These are phyloP conservation scores for Dorcus hopei DNA, from an alignment of 2,888 invertebrate species.

Conservation along the genomic window DNA sequence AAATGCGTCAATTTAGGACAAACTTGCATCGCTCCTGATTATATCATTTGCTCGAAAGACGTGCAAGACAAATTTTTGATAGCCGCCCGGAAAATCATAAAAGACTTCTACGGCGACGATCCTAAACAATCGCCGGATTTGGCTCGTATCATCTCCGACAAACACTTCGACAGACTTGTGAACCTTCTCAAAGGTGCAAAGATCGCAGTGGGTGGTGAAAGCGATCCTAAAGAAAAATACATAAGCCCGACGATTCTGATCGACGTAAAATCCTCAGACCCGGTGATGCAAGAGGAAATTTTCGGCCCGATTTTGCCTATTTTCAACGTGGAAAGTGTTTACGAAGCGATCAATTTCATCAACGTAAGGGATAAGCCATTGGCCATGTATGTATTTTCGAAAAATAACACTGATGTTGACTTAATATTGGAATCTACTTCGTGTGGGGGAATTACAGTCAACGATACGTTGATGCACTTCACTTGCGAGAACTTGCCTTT, in stretches of 20 bases:
- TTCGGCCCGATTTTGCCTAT: slow-evolving; percentile 96
- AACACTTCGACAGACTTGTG: slow-evolving; percentile 75
- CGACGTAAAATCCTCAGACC: slow-evolving; percentile 71
- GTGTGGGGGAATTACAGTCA: slow-evolving; percentile 77
- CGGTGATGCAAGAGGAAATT: slow-evolving; percentile 87
- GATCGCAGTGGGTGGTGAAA: slow-evolving; percentile 75
- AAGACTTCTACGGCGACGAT: slow-evolving; percentile 83
- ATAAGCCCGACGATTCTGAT: slow-evolving; percentile 81
- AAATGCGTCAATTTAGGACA: slow-evolving; percentile 91
- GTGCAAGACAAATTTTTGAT: slow-evolving; percentile 61
- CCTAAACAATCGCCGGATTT: slow-evolving; percentile 73
- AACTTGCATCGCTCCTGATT: slow-evolving; percentile 96
- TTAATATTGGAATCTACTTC: slow-evolving; percentile 69
- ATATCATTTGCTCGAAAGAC: slow-evolving; percentile 77
- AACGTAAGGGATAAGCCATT: slow-evolving; percentile 86
- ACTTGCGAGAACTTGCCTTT: slow-evolving; percentile 91
- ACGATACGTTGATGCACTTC: slow-evolving; percentile 83
- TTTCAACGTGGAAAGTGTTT: slow-evolving; percentile 73
- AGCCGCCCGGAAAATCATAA: slow-evolving; percentile 58
- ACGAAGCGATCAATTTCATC: slow-evolving; percentile 88
- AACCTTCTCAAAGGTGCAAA: slow-evolving; percentile 67
- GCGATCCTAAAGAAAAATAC: slow-evolving; percentile 64
- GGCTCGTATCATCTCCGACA: slow-evolving; percentile 79
- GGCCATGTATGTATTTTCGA: slow-evolving; percentile 82
- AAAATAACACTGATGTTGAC: slow-evolving; percentile 56